phyloP scores from a whole-genome alignment of 2,888 invertebrate species.

The Athetis lepigone region DNA sequence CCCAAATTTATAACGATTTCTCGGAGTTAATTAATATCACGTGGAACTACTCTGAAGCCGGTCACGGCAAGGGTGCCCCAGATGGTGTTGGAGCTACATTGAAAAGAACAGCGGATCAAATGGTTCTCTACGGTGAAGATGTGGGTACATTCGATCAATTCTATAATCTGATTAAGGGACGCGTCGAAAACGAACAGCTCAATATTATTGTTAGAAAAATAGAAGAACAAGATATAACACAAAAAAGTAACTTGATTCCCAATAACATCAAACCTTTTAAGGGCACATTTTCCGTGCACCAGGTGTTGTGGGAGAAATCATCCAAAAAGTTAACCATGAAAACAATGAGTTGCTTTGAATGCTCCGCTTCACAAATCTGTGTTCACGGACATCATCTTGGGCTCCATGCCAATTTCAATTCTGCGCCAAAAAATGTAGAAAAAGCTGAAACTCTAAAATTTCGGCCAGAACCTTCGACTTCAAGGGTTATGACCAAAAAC shows the following conservation, averaged over 20 bases:
- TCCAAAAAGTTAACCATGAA: too few relatives aligned
- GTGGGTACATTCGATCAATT: conserved; percentile 16
- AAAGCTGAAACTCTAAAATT: too few relatives aligned
- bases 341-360: too few relatives aligned
- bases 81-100: conserved; percentile 7
- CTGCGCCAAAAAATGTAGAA: conserved; percentile 1
- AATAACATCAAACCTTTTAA: too few relatives aligned
- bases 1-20: conserved; percentile 5
- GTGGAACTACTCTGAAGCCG: background rate
- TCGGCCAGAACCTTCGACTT: too few relatives aligned
- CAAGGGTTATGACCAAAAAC: conserved; percentile 1
- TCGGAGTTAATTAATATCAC: background rate
- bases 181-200: too few relatives aligned
- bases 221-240: too few relatives aligned
- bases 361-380: background rate
- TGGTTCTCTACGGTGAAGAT: conserved; percentile 5
- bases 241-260: too few relatives aligned
- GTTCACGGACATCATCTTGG: conserved; percentile 3
- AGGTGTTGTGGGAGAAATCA: too few relatives aligned
- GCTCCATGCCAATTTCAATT: conserved; percentile 1
- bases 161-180: too few relatives aligned
- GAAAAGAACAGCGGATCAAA: conserved; percentile 8
- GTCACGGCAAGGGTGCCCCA: conserved; percentile 4
- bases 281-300: too few relatives aligned
- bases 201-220: too few relatives aligned